Evolutionary conservation across 2,113 vertebrate genomes (phyloP), one percentile per base, ranked within the genome.

Genomic region (Thunnus thynnus): DNA sequence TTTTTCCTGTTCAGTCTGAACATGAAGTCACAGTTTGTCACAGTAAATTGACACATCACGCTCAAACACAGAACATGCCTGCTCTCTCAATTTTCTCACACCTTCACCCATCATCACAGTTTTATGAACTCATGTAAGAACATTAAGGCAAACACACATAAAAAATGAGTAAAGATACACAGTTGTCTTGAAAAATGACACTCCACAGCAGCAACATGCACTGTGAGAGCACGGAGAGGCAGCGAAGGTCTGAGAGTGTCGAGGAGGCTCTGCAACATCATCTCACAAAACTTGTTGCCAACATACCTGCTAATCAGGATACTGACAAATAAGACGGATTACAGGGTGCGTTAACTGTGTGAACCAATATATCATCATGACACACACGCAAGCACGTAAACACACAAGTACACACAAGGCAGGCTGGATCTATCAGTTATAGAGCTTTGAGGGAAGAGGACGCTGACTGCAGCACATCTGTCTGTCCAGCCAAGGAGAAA

Each of bases 281-380:
- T 32, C 22, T 6, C 55, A 36, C 41, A 13, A n/a, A 65, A 78
- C 27, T 32, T 75, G 70, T 54, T 74, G 64, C 6, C 4, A 82
- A 80, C 81, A 54, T 76, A 58, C 69, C 46, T 46, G 13, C 72
- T 89, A 86, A 92, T 86, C 87, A 88, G 56, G n/a, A 57, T 20
- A 16, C 76, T 83, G 87, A 85, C 88, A 89, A 62, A 68, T 62
- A 90, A 90, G 79, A 90, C 22, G 25, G 74, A 92, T 90, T 89
- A 74, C 76, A 54, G 78, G 44, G 61, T 51, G 57, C 67, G 10
- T 72, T 68, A 72, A 68, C 62, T 63, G 64, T 69, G 67, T 75
- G 75, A 85, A 82, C 76, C 79, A 54, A 88, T 88, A 74, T 50
- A 81, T 92, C 87, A 89, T 72, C 30, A 17, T 79, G 78, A 82